Evolutionary conservation across 2,888 invertebrate species (phyloP).

Genomic region (Allygus modestus): DNA sequence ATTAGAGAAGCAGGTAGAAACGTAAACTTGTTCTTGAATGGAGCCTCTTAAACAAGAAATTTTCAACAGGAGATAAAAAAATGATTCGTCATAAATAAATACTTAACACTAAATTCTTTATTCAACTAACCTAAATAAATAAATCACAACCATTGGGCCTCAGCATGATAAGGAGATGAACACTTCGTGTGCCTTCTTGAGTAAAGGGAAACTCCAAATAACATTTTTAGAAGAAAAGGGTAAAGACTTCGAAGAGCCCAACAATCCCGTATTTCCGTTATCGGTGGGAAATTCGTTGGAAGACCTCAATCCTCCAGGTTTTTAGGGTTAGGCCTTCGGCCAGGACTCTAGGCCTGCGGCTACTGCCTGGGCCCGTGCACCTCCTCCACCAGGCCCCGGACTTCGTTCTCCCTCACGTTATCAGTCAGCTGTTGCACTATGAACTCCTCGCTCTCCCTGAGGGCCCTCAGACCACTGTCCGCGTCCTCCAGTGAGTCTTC

Average conservation of each 20-base stretch:
- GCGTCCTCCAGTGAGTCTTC: slow-evolving; percentile 49
- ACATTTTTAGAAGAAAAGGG: not conserved
- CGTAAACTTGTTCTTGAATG: too few relatives aligned
- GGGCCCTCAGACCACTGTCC: slow-evolving; percentile 20
- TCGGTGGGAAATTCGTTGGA: slow-evolving; percentile 19
- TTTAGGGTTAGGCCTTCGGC: not conserved
- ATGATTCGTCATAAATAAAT: too few relatives aligned
- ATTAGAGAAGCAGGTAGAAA: too few relatives aligned
- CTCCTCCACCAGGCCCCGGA: slow-evolving; percentile 25
- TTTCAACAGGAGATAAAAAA: too few relatives aligned
- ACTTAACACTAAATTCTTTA: slow-evolving; percentile 22
- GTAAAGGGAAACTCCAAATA: not conserved
- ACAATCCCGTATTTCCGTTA: not conserved
- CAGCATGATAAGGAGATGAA: not conserved
- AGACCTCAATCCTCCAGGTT: not conserved
- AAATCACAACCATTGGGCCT: slow-evolving; percentile 53
- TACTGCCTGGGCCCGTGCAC: not conserved
- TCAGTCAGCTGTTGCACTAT: slow-evolving; percentile 59
- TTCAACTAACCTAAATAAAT: slow-evolving; percentile 44
- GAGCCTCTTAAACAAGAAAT: too few relatives aligned
- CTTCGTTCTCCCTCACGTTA: slow-evolving; percentile 40
- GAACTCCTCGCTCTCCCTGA: slow-evolving; percentile 57
- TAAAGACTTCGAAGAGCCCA: not conserved
- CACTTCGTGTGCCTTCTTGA: not conserved
- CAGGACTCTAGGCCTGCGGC: not conserved